Base-by-base conservation (phyloP, 1,140 invertebrate genomes). In the Plodia interpunctella region DNA sequence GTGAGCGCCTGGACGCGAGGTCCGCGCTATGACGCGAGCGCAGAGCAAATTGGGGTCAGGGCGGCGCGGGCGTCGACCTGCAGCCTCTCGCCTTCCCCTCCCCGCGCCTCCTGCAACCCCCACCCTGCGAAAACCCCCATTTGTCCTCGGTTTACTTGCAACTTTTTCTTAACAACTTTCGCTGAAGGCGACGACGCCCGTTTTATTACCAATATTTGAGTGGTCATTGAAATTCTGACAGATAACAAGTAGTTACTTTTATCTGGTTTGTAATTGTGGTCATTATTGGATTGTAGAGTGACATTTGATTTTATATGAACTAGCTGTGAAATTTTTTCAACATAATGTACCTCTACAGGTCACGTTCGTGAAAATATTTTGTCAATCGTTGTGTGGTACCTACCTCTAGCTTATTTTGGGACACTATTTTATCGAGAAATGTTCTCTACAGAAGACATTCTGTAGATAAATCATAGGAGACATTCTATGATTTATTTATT, bases 41-140 rank as follows among this genome's bases (percentile, higher is more conserved):
- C 76, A 76, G 66, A 68, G 61, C 80, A 70, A 72, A 88, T 87
- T 84, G 83, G 72, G 86, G 86, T 87, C 86, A 88, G 86, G 86
- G 86, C 83, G 81, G 77, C 81, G 83, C 82, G 86, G 81, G 55
- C 86, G 80, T 80, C 80, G 83, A 88, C 86, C 83, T 70, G 80
- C 74, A 77, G 75, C 74, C 79, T 76, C 65, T 63, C 74, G 72
- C 70, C 60, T 38, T 15, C 58, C 59, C 62, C 65, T 21, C 60
- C 63, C 60, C 56, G 56, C 55, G 38, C 66, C 59, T 49, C 53
- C 59, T 60, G 63, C 38, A n/a, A 53, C 61, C 53, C 60, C 62
- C 63, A 62, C 57, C 30, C 63, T 57, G 60, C 57, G 59, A 60
- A 59, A 60, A 62, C 56, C 63, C 62, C 55, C 59, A 55, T 53